phyloP scores from a whole-genome alignment of 2,113 vertebrate species.

The Rynchops niger region DNA sequence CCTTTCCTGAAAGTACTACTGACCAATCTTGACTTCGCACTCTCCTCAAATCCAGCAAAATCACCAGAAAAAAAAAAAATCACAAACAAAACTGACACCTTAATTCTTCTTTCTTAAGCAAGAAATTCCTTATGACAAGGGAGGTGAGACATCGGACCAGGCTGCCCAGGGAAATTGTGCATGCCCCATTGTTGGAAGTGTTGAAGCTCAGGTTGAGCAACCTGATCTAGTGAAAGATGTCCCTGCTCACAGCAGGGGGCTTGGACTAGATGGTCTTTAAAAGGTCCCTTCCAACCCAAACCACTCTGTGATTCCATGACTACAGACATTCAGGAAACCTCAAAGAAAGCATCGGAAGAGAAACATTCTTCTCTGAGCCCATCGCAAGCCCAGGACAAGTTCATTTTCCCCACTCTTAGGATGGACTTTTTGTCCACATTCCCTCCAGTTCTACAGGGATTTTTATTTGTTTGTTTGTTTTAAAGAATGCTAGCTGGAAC shows the following conservation, averaged over 20 bases:
- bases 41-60: neutral
- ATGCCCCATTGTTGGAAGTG: accelerated
- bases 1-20: neutral
- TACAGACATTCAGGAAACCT: neutral
- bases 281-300: neutral
- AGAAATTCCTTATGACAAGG: neutral
- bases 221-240: neutral
- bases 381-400: neutral
- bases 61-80: neutral
- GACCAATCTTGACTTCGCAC: neutral
- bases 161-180: neutral
- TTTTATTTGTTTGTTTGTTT: neutral
- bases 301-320: neutral
- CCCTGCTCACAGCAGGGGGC: neutral
- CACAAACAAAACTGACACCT: neutral
- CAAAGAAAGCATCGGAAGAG: neutral
- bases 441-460: neutral
- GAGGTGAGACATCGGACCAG: neutral
- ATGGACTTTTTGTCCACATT: neutral
- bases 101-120: neutral
- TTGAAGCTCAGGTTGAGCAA: neutral
- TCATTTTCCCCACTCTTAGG: neutral
- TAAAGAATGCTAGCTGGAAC: neutral
- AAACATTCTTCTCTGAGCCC: neutral
- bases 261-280: neutral